Conservation (phyloP, 1,140 invertebrate genomes). For the Rhagoletis pomonella region DNA sequence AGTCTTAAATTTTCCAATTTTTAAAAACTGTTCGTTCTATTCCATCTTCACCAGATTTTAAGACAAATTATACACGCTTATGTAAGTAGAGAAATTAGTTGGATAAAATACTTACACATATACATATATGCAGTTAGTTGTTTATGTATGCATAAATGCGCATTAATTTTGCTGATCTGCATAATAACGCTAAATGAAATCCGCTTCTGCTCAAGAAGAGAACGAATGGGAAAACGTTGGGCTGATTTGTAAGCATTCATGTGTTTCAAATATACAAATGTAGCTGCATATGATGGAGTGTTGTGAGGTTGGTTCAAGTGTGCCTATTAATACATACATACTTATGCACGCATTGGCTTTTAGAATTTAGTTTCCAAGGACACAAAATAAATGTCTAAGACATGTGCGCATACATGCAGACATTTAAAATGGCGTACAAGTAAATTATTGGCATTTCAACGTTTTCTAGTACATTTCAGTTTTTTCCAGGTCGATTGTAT, state of each 20-base stretch:
- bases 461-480: too few relatives aligned
- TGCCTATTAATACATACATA: too few relatives aligned
- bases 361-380: too few relatives aligned
- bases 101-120: background rate
- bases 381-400: too few relatives aligned
- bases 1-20: background rate
- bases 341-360: too few relatives aligned
- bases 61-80: slow-evolving; percentile 34
- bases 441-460: too few relatives aligned
- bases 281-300: too few relatives aligned
- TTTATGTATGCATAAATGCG: background rate
- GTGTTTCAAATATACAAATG: too few relatives aligned
- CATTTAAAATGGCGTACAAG: too few relatives aligned
- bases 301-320: too few relatives aligned
- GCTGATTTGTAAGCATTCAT: background rate
- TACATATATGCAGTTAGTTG: background rate
- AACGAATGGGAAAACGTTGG: background rate
- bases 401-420: too few relatives aligned
- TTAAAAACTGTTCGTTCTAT: background rate
- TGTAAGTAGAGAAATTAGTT: slow-evolving; percentile 23
- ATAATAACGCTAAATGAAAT: background rate
- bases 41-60: background rate
- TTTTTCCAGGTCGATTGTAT: too few relatives aligned
- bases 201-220: background rate
- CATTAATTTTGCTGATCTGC: slow-evolving; percentile 9